phyloP scores from a whole-genome alignment of 2,888 invertebrate genomes.

The Conomelus anceps region DNA sequence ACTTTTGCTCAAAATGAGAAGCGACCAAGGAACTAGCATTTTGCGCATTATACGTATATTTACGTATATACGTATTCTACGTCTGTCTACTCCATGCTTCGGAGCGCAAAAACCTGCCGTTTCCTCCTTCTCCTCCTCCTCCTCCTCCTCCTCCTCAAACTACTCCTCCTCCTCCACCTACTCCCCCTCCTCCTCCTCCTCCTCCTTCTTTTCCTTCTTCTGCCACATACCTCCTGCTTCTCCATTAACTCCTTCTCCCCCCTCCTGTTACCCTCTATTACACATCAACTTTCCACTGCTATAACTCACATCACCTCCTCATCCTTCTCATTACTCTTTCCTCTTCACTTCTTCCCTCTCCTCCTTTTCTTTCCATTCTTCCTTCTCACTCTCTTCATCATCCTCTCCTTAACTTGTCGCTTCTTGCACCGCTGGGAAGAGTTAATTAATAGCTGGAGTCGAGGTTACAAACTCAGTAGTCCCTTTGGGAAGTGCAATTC shows the following conservation, averaged over 20 bases:
- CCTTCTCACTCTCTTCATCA: neutral
- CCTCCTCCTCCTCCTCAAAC: neutral
- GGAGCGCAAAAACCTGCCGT: neutral
- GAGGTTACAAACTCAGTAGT: neutral
- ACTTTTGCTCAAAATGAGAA: neutral
- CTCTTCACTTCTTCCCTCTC: neutral
- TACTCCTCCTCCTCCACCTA: neutral
- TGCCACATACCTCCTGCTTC: neutral
- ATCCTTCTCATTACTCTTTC: constrained; percentile 15
- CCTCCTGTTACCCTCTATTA: too few species aligned
- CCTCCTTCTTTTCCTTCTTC: neutral
- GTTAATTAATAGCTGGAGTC: neutral
- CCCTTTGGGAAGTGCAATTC: neutral
- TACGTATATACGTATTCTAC: neutral
- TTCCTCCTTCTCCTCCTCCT: neutral
- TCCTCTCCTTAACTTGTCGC: neutral
- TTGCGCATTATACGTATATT: neutral
- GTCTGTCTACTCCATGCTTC: neutral
- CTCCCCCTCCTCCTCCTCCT: neutral
- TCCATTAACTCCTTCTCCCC: constrained; percentile 4
- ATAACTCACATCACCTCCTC: neutral
- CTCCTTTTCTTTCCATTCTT: neutral
- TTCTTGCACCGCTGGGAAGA: neutral
- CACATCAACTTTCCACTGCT: neutral
- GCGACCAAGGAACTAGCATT: neutral